phyloP scores from a whole-genome alignment of 1,140 invertebrate species.

The Brachionus manjavacas region DNA sequence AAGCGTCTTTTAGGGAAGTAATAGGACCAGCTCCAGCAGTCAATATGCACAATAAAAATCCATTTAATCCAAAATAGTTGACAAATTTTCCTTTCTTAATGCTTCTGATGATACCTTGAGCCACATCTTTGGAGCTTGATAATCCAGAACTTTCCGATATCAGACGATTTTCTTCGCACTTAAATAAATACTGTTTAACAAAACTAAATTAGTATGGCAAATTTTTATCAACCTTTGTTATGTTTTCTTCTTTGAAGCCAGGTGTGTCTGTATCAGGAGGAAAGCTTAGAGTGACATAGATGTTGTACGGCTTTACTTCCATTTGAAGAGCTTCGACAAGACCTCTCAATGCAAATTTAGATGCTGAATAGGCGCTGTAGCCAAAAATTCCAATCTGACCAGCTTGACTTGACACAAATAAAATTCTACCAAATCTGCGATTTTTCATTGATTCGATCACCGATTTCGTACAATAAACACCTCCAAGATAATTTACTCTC shows the following conservation, averaged over 20 bases:
- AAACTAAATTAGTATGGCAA: background rate
- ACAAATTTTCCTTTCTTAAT: slow-evolving; percentile 34
- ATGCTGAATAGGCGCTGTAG: slow-evolving; percentile 79
- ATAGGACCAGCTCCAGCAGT: slow-evolving; percentile 27
- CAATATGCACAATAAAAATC: slow-evolving; percentile 3
- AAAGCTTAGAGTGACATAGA: slow-evolving; percentile 77
- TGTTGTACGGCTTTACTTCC: slow-evolving; percentile 67
- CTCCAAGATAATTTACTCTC: slow-evolving; percentile 39
- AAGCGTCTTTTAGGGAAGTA: background rate
- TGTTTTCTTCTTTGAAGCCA: slow-evolving; percentile 78
- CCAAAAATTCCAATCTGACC: slow-evolving; percentile 85
- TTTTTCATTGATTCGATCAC: slow-evolving; percentile 14
- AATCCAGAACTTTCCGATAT: slow-evolving; percentile 63
- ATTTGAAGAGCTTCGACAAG: slow-evolving; percentile 86
- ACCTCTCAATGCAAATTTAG: slow-evolving; percentile 89
- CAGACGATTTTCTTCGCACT: slow-evolving; percentile 59
- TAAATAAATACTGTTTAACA: background rate
- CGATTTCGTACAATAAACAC: slow-evolving; percentile 37
- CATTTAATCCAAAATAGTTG: slow-evolving; percentile 41
- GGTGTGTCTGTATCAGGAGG: slow-evolving; percentile 97
- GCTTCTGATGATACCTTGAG: slow-evolving; percentile 65
- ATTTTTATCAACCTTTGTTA: slow-evolving; percentile 62
- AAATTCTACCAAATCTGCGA: slow-evolving; percentile 48
- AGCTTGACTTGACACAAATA: slow-evolving; percentile 79
- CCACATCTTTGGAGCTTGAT: slow-evolving; percentile 72